A percentile compares a stretch with the other conserved stretches of the same genome.
Evolutionary conservation across 2,113 vertebrate species (phyloP).

Genomic region (Ceyx cyanopectus): DNA sequence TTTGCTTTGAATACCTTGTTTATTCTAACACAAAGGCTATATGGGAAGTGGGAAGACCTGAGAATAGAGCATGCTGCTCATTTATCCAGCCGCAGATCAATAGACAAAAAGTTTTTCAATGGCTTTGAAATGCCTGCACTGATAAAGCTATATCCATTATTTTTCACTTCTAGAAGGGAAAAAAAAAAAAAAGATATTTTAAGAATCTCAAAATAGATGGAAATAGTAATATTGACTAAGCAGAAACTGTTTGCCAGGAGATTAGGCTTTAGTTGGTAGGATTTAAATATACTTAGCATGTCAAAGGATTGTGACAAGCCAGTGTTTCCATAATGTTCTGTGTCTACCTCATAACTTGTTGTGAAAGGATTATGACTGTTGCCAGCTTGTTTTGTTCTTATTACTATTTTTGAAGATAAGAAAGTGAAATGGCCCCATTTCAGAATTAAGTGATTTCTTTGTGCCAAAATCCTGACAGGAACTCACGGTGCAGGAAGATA

Average conservation of each 20-base stretch:
- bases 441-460: conserved; percentile 40
- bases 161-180: neutral
- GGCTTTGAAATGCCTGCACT: conserved; percentile 20
- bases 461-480: conserved; percentile 28
- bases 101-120: conserved; percentile 20
- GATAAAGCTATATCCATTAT: conserved; percentile 17
- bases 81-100: neutral
- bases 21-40: neutral
- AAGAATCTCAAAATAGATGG: conserved; percentile 8
- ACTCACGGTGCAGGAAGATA: neutral
- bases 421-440: conserved; percentile 46
- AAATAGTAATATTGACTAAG: conserved; percentile 46
- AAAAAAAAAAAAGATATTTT: conserved; percentile 41
- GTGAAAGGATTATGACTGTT: conserved; percentile 23
- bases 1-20: conserved; percentile 38
- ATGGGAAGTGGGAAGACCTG: neutral
- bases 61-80: neutral
- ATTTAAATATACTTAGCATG: conserved; percentile 27
- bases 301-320: conserved; percentile 51
- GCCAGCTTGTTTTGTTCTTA: conserved; percentile 48
- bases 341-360: conserved; percentile 12
- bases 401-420: conserved; percentile 33
- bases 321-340: conserved; percentile 30
- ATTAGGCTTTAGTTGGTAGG: conserved; percentile 19
- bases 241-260: conserved; percentile 14